Evolutionary conservation across 2,888 invertebrate species (phyloP), one percentile per base, ranked within the genome.

Genomic region (Crepidodera aurea): DNA sequence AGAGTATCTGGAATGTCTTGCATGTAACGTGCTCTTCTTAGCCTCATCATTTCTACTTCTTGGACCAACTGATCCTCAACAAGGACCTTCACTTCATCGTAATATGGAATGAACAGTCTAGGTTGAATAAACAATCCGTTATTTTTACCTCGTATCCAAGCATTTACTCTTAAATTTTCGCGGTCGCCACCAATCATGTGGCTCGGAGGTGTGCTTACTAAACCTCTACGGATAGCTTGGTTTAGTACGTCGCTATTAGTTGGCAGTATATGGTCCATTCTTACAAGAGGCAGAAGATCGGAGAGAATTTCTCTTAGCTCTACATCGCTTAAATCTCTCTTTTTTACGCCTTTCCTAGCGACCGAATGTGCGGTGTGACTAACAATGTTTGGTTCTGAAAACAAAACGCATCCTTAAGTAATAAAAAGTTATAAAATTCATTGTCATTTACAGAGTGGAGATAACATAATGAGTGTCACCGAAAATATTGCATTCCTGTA

Each of bases 311-410:
- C 94, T 8, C 93, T 84, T 69, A 95, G 82, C 77, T 94, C 94
- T 51, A 90, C 90, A 78, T 96, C 96, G 73, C 91, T 92, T 65
- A 90, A 82, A 78, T 94, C 94, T 61, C 90, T 86, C 77, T 89
- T 92, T 79, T 89, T 91, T 1, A 92, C 87, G 10, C 92, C 94
- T 78, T 94, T 93, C 40, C 94, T 87, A 10, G 92, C 87, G 63
- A 93, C 94, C 32, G 93, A 92, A 82, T 95, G 95, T n/a, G 94
- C 93, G 6, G 96, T 96, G 80, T 95, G 93, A 80, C 92, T 93
- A 68, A 95, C 86, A 55, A 95, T 82, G 83, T 94, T 95, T 19
- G 96, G 96, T 78, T 96, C 96, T 89, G 82, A 44, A 78, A 77
- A 67, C 29, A 59, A 60, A 57, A 51, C 37, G 58, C 2, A 37